Evolutionary conservation across 2,113 vertebrate genomes (phyloP).

Genomic region (Phasianus colchicus): DNA sequence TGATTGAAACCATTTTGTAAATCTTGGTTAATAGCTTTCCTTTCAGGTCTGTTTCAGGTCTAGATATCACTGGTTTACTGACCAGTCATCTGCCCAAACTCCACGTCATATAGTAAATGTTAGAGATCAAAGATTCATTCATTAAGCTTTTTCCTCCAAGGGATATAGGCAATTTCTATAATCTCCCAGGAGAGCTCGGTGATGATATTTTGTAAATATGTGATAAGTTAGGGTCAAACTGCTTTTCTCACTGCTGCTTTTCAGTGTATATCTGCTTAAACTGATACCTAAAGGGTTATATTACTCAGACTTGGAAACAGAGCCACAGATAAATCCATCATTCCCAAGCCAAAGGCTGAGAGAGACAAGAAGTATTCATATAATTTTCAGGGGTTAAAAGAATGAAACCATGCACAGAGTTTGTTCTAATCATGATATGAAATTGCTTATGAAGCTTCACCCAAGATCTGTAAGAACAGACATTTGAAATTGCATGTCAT

Average conservation of each 20-base stretch:
- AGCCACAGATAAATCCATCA: slow-evolving; percentile 15
- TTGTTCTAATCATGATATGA: not conserved
- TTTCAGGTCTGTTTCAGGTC: not conserved
- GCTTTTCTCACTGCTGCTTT: slow-evolving; percentile 15
- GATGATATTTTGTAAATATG: slow-evolving; percentile 4
- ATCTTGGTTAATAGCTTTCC: slow-evolving; percentile 17
- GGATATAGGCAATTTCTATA: not conserved
- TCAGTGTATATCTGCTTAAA: slow-evolving; percentile 1
- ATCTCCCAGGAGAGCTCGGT: not conserved
- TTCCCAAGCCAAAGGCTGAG: slow-evolving; percentile 1
- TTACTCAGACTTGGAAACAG: slow-evolving; percentile 1
- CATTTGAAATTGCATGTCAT: not conserved
- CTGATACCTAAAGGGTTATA: slow-evolving; percentile 6
- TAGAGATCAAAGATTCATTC: not conserved
- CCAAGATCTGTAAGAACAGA: not conserved
- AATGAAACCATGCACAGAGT: not conserved
- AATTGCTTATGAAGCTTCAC: not conserved
- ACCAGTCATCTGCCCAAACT: not conserved
- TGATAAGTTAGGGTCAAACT: slow-evolving; percentile 31
- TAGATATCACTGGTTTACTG: not conserved
- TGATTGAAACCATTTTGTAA: slow-evolving; percentile 6
- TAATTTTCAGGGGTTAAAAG: not conserved
- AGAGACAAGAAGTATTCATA: not conserved
- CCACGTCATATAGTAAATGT: not conserved
- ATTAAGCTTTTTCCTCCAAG: slow-evolving; percentile 16